A percentile compares a stretch with the other conserved stretches of the same genome.
Evolutionary conservation across 2,113 vertebrate genomes (phyloP).

Genomic region (Malurus cyaneus): DNA sequence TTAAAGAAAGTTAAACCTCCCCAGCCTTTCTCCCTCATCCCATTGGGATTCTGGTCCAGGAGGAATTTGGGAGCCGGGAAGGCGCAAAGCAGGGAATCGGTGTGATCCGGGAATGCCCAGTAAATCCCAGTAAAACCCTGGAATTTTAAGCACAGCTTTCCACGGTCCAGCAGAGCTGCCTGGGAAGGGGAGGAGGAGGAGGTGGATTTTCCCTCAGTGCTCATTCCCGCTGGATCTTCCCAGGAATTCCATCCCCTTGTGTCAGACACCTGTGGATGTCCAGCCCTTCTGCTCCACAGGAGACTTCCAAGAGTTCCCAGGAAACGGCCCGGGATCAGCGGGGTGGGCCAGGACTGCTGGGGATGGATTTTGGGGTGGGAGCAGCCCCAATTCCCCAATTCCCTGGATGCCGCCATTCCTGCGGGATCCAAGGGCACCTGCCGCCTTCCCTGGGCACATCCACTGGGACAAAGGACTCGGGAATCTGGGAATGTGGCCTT

Average conservation of each 20-base stretch:
- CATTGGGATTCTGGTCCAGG: background rate
- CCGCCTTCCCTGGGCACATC: background rate
- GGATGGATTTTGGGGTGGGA: background rate
- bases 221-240: background rate
- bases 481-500: too few species aligned
- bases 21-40: background rate
- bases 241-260: background rate
- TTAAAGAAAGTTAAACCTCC: background rate
- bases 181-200: too few species aligned
- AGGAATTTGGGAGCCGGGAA: background rate
- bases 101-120: background rate
- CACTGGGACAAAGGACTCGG: too few species aligned
- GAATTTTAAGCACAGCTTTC: background rate
- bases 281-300: too few species aligned
- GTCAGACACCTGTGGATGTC: too few species aligned
- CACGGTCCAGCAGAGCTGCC: too few species aligned
- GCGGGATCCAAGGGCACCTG: background rate
- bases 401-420: background rate
- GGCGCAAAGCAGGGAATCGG: background rate
- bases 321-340: background rate
- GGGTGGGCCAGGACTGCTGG: rapidly evolving
- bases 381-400: too few species aligned
- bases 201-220: background rate
- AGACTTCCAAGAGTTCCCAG: background rate
- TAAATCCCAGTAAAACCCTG: background rate